Evolutionary conservation across 2,797 vertebrate genomes (phyloP).

Genomic region (Smutsia temminckii): DNA sequence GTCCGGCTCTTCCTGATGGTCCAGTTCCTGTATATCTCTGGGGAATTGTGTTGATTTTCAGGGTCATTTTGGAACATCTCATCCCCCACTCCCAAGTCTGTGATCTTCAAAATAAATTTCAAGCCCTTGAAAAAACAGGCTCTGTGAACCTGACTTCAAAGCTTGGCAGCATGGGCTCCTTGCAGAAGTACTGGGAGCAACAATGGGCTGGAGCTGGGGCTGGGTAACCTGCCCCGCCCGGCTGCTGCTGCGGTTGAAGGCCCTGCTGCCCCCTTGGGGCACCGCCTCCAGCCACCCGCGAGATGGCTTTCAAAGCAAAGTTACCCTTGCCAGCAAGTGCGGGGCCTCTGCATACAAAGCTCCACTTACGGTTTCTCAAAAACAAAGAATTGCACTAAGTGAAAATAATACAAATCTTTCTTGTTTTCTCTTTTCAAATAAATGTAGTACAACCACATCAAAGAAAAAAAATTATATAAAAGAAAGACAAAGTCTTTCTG

Average conservation of each 20-base stretch:
- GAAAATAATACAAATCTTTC: slow-evolving; percentile 4
- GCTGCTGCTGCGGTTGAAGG: slow-evolving; percentile 50
- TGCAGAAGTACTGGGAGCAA: slow-evolving; percentile 59
- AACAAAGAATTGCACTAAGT: neutral
- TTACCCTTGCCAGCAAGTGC: slow-evolving; percentile 37
- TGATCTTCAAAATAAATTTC: neutral
- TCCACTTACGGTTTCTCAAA: neutral
- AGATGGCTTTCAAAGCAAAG: slow-evolving; percentile 66
- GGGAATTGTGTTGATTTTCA: neutral
- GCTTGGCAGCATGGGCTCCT: neutral
- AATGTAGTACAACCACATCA: neutral
- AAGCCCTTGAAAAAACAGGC: slow-evolving; percentile 19
- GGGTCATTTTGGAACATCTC: neutral
- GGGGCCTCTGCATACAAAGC: neutral
- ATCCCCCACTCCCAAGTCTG: neutral
- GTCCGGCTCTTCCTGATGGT: neutral
- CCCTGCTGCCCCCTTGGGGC: slow-evolving; percentile 59
- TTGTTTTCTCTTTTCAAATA: neutral
- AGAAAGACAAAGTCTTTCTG: neutral
- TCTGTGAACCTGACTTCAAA: slow-evolving; percentile 81
- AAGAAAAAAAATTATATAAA: neutral
- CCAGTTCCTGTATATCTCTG: neutral
- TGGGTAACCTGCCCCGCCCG: slow-evolving; percentile 61
- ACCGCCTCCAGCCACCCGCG: slow-evolving; percentile 75
- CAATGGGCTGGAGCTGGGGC: slow-evolving; percentile 72